Conservation (phyloP, 2,113 vertebrate species). For the Mormyrus iriodes region DNA sequence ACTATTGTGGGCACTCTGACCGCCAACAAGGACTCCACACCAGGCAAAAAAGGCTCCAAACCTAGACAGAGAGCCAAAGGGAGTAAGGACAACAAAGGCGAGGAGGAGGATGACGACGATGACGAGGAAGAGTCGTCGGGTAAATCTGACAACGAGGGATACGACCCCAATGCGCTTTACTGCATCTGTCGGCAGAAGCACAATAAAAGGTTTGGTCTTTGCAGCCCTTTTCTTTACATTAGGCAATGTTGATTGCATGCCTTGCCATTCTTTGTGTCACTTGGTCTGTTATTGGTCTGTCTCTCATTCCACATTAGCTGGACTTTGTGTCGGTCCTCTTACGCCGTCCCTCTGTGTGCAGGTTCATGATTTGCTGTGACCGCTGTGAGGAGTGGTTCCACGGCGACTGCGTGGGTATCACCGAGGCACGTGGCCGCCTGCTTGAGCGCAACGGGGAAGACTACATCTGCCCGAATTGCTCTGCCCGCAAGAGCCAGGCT, state of each 20-base stretch:
- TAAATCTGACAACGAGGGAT: constrained; percentile 79
- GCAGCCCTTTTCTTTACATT: neutral
- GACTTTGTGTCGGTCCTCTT: neutral
- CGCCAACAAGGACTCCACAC: constrained; percentile 38
- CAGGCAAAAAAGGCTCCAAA: constrained; percentile 40
- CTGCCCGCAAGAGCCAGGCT: constrained; percentile 71
- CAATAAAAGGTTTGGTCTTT: constrained; percentile 79
- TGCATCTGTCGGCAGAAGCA: constrained; percentile 96
- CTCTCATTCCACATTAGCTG: neutral
- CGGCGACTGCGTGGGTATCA: constrained; percentile 93
- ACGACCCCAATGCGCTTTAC: constrained; percentile 86
- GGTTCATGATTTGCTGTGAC: constrained; percentile 99
- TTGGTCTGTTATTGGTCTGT: neutral
- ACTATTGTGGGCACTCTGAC: constrained; percentile 45
- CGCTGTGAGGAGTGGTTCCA: constrained; percentile 99
- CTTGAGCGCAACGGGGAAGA: constrained; percentile 94
- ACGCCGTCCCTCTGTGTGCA: constrained; percentile 38
- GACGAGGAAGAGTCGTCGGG: constrained; percentile 44
- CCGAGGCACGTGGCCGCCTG: constrained; percentile 87
- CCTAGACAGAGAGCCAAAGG: constrained; percentile 29
- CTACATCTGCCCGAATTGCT: constrained; percentile 96
- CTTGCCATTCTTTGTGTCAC: neutral
- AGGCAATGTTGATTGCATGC: neutral
- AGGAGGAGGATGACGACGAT: constrained; percentile 16
- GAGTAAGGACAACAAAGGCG: constrained; percentile 40